Base-by-base conservation (phyloP, 2,888 invertebrate genomes). In the Acheta domesticus region DNA sequence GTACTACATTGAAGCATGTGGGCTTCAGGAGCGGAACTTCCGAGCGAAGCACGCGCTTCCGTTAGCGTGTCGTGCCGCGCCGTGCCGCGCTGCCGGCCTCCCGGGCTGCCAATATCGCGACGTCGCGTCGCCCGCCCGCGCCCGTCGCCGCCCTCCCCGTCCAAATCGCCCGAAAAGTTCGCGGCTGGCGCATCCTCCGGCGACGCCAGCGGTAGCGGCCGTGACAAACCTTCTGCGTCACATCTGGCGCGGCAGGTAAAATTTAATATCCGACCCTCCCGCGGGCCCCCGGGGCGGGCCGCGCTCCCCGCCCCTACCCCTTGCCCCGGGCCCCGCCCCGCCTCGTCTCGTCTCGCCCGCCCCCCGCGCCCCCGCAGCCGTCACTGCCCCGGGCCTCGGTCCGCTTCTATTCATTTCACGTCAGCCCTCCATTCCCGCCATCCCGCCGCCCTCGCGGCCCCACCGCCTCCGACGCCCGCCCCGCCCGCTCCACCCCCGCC, bases 221-320 rank as follows among this genome's bases (percentile, higher is more conserved):
- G 62, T 62, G 62, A 62, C 62, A 62, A 62, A 62, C 62, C 62
- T 62, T 62, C 62, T 62, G 62, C n/a, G 62, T 62, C 62, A 62
- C 62, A 62, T 62, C 62, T 62, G 86, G 87, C 87, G 86, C 87
- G 87, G 87, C 87, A 87, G 87, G 87, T 87, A 86, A 86, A 87
- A 87, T 87, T 87, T 87, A 87, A 87, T 87, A 87, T 87, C 82
- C 79, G 74, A 77, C 79, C 76, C 86, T 83, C 83, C 62, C 62
- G 62, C 62, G 62, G 62, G 62, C 62, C 16, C 2, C 4, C 62
- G n/a, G 12, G 16, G 62, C 62, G 16, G 62, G 14, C 62, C 16
- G 16, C 62, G 62, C n/a, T 11, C 62, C 16, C 62, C n/a, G 62
- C 62, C 62, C 14, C 11, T n/a, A 62, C 16, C 62, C n/a, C 14